Base-by-base conservation (phyloP, 2,888 invertebrate species). In the Arge pagana region DNA sequence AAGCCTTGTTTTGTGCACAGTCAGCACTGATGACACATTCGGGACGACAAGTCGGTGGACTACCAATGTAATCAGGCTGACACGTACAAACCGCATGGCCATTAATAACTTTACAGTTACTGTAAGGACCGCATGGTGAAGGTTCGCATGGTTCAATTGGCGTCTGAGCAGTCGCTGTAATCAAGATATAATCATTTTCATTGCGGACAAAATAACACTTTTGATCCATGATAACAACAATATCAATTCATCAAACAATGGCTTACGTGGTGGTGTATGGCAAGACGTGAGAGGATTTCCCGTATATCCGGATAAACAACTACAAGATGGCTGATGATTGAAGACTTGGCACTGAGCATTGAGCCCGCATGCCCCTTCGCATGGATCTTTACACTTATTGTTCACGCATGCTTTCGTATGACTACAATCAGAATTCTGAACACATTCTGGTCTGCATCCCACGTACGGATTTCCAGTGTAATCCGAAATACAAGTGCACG, bases 401-500 rank as follows among this genome's bases (percentile, higher is more conserved):
- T 89, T 89, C 43, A 87, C 81, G 70, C 93, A 93, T 19, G 92
- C 86, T 77, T 83, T 87, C 60, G 85, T 83, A 67, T 83, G 83
- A 4, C 85, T 81, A 76, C 93, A 94, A 67, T 94, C 93, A 6
- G 88, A 85, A 74, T 93, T 93, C 62, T 89, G 83, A n/a, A 91
- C 86, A 74, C 93, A 93, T 81, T 93, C 92, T 19, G 93, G 93
- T 70, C 90, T 82, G 74, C 93, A 93, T 68, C 89, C 89, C 35
- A 87, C 80, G 67, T 93, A 91, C 2, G 93, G 93, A 79, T 93
- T 91, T 45, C 93, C 93, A 66, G 86, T 88, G 75, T 90, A 93
- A 66, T 90, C 90, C 52, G 86, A 83, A 58, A 90, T 79, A 78
- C 93, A 93, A 57, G 84, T 82, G 75, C 93, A 93, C 56, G 92